Percentiles rank a stretch among this genome's conserved stretches.
Evolutionary conservation across 2,888 invertebrate genomes (phyloP).

Genomic region (Dynastes grantii): DNA sequence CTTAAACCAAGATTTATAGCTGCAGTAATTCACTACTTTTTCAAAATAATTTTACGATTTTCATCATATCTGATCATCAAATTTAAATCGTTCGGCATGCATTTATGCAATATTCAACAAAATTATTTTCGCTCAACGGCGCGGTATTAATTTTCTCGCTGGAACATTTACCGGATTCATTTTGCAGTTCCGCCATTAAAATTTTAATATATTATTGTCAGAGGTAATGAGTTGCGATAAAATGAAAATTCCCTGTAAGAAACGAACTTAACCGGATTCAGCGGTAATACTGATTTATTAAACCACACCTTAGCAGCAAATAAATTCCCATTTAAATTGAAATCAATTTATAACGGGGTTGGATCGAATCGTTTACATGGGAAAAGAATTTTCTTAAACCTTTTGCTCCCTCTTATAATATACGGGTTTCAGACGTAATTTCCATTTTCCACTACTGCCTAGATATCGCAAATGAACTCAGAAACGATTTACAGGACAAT

Average conservation of each 20-base stretch:
- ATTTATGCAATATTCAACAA: no score
- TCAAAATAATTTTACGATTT: no score
- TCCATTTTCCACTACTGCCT: neutral
- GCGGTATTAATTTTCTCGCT: no score
- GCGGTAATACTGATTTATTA: conserved; percentile 24
- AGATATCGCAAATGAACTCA: no score
- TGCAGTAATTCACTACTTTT: no score
- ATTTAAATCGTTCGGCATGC: no score
- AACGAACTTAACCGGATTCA: conserved; percentile 17
- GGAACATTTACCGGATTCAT: no score
- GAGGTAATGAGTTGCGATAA: neutral
- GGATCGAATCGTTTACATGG: conserved; percentile 21
- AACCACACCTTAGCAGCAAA: conserved; percentile 23
- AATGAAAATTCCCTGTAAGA: conserved; percentile 15
- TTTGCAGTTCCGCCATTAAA: no score
- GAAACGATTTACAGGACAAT: no score
- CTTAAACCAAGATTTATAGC: no score
- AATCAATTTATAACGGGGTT: conserved; percentile 28
- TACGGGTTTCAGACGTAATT: conserved; percentile 4
- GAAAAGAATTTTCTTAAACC: conserved; percentile 28
- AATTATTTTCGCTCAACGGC: no score
- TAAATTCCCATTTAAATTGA: conserved; percentile 26
- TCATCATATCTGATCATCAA: no score
- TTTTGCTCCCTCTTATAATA: neutral
- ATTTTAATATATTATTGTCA: neutral